Conservation (phyloP, 2,888 invertebrate genomes). For the Eupithecia centaureata region DNA sequence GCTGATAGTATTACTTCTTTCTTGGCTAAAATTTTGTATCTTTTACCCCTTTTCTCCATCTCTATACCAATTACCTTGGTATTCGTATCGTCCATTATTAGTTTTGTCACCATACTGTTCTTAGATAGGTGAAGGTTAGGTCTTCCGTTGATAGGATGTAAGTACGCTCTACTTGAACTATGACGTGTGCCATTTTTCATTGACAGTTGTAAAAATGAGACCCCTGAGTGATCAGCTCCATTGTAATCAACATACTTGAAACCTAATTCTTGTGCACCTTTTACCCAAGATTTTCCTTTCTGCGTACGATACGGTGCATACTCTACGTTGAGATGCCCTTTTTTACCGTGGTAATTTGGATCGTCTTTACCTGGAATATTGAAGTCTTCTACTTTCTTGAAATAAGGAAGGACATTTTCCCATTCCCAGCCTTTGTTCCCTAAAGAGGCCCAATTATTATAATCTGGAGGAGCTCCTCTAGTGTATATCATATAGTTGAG, state of each 20-base stretch:
- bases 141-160: constrained; percentile 84
- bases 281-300: constrained; percentile 83
- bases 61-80: constrained; percentile 85
- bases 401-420: constrained; percentile 88
- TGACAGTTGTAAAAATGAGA: constrained; percentile 85
- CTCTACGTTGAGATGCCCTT: constrained; percentile 84
- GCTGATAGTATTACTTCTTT: constrained; percentile 90
- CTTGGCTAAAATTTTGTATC: constrained; percentile 82
- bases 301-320: constrained; percentile 79
- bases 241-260: constrained; percentile 85
- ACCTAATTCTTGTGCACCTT: constrained; percentile 85
- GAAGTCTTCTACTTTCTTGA: constrained; percentile 90
- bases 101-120: constrained; percentile 83
- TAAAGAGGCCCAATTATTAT: constrained; percentile 88
- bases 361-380: constrained; percentile 83
- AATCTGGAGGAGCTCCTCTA: constrained; percentile 88
- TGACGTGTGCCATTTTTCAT: constrained; percentile 87
- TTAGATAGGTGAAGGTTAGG: constrained; percentile 86
- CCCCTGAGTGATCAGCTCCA: constrained; percentile 85
- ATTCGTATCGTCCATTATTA: constrained; percentile 82
- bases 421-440: constrained; percentile 91
- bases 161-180: constrained; percentile 87
- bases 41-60: constrained; percentile 78
- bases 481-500: constrained; percentile 93
- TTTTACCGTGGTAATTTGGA: constrained; percentile 79